Percentiles rank a stretch among this genome's conserved stretches.
phyloP scores from a whole-genome alignment of 92 coral and sea anemone species.

The Phenganax subtilis region DNA sequence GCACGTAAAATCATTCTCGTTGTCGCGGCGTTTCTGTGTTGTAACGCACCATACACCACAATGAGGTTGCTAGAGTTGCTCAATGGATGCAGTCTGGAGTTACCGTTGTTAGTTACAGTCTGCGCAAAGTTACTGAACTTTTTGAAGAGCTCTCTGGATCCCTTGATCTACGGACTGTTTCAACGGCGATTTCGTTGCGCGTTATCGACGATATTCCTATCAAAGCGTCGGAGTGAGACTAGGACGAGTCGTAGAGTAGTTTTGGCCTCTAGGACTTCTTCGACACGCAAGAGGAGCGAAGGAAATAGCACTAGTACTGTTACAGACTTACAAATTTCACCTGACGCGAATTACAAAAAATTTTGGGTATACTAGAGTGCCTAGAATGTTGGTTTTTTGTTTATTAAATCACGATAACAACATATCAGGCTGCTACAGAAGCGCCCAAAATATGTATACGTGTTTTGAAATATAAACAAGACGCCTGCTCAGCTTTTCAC shows the following conservation, averaged over 20 bases:
- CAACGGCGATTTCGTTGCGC: slow-evolving; percentile 88
- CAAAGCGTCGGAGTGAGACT: slow-evolving; percentile 9
- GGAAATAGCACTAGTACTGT: neutral
- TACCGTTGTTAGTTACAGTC: slow-evolving; percentile 58
- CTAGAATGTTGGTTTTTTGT: neutral
- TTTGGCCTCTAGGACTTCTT: neutral
- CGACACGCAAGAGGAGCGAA: neutral
- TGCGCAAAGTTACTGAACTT: slow-evolving; percentile 80
- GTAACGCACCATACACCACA: slow-evolving; percentile 83
- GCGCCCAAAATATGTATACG: no score
- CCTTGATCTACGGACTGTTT: slow-evolving; percentile 80
- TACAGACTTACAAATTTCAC: neutral
- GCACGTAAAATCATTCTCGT: slow-evolving; percentile 95
- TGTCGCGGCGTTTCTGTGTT: slow-evolving; percentile 83
- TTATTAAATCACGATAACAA: no score
- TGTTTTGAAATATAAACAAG: no score
- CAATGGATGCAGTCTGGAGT: slow-evolving; percentile 13
- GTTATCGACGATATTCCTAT: slow-evolving; percentile 64
- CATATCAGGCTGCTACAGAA: no score
- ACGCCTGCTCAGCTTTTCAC: no score
- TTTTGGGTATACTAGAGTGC: slow-evolving; percentile 24
- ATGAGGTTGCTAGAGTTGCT: slow-evolving; percentile 66
- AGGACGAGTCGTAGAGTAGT: neutral
- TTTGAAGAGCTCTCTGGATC: slow-evolving; percentile 81
- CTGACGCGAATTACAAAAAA: neutral